Percentiles rank a stretch among this genome's conserved stretches.
phyloP scores from a whole-genome alignment of 1,140 invertebrate genomes.

The Cataglyphis hispanica region DNA sequence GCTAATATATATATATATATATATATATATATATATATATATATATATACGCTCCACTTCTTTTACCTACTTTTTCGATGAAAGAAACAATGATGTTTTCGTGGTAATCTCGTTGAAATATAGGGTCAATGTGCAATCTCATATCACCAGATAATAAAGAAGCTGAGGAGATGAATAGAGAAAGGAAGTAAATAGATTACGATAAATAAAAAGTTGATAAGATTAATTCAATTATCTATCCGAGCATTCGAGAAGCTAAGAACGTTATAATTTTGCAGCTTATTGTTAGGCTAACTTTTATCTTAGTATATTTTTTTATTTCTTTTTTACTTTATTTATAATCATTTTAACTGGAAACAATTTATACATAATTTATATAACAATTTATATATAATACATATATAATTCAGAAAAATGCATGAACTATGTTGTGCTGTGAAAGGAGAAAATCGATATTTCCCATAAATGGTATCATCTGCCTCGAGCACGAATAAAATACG shows the following conservation, averaged over 20 bases:
- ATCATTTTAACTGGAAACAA: constrained; percentile 10
- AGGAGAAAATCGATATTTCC: constrained; percentile 54
- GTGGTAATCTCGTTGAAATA: constrained; percentile 25
- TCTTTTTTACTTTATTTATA: background rate
- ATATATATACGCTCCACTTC: constrained; percentile 44
- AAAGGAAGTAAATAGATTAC: background rate
- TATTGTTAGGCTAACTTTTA: background rate
- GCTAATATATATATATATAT: no score
- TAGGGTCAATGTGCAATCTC: background rate
- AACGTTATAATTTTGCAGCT: background rate
- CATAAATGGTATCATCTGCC: constrained; percentile 53
- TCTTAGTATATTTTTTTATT: no score
- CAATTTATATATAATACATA: no score
- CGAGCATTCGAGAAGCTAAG: background rate
- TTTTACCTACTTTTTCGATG: constrained; percentile 1
- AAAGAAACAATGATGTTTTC: constrained; percentile 26
- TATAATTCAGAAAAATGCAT: constrained; percentile 32
- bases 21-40: no score
- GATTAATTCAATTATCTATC: background rate
- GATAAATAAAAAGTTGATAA: constrained; percentile 27
- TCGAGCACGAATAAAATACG: constrained; percentile 35
- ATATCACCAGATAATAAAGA: background rate
- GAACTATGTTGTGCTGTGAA: constrained; percentile 21
- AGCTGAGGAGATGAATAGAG: background rate
- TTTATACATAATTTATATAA: background rate